phyloP scores from a whole-genome alignment of 2,888 invertebrate genomes.

The Hirtodrosophila histrioides region DNA sequence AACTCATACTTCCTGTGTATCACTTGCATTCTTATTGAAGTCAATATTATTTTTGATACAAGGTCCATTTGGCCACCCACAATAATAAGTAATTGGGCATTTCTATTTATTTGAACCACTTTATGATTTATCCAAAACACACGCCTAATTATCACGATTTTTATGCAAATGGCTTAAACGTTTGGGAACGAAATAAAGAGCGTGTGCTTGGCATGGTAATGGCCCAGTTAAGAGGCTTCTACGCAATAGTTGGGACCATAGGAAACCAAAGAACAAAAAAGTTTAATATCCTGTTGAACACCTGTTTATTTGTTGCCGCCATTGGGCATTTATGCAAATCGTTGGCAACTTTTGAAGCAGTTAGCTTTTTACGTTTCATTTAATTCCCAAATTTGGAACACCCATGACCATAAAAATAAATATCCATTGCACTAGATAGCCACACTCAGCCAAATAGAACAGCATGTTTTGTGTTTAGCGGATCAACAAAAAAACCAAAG shows the following conservation, averaged over 20 bases:
- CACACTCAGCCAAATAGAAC: conserved; percentile 28
- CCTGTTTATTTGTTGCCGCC: conserved; percentile 60
- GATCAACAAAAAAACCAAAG: conserved; percentile 13
- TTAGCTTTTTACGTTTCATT: conserved; percentile 65
- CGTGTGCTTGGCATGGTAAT: conserved; percentile 60
- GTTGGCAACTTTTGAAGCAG: conserved; percentile 36
- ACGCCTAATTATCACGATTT: conserved; percentile 51
- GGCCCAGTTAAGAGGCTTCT: conserved; percentile 32
- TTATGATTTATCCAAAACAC: conserved; percentile 37
- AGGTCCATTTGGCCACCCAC: conserved; percentile 11
- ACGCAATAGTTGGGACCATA: conserved; percentile 58
- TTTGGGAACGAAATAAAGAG: conserved; percentile 20
- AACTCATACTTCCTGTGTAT: no score
- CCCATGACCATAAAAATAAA: conserved; percentile 69
- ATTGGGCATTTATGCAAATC: conserved; percentile 62
- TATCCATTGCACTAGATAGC: conserved; percentile 50
- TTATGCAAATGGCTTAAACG: conserved; percentile 53
- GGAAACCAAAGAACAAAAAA: conserved; percentile 17
- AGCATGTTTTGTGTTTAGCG: conserved; percentile 38
- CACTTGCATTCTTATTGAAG: neutral
- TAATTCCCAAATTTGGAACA: conserved; percentile 68
- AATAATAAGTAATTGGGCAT: conserved; percentile 3
- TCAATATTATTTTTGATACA: neutral
- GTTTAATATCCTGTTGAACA: conserved; percentile 76
- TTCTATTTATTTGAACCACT: conserved; percentile 23